Evolutionary conservation across 2,888 invertebrate genomes (phyloP), one percentile per base, ranked within the genome.

Genomic region (Nephrotoma flavescens): DNA sequence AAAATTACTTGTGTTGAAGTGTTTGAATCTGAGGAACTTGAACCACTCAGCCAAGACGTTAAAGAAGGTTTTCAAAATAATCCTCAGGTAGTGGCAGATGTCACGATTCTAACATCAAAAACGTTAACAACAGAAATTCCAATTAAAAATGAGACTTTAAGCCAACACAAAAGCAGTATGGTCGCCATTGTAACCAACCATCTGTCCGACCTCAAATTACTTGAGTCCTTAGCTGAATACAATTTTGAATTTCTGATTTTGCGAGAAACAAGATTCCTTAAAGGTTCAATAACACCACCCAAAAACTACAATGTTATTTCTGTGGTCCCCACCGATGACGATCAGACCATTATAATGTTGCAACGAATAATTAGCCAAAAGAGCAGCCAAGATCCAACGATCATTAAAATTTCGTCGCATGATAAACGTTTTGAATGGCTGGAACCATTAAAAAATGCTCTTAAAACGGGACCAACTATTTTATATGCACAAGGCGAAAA

Each of bases 71-170:
- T 96, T 0, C 94, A 93, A 85, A 95, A 96, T 89, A 90, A 95
- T 71, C 96, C 96, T 0, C 90, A 95, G 11, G 92, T 96, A 4
- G 95, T 95, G 88, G 94, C 95, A 0, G 95, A 95, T 86, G 91
- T 95, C 0, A 91, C 93, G 86, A 90, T 96, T 0, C 89, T 95
- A 4, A 90, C 90, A 0, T 86, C 88, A 2, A 89, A 90, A 86
- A 89, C 89, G 2, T 89, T 89, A 0, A 88, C 90, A 12, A 93
- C 93, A 86, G 92, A 93, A 1, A 92, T 96, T 0, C 93, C 92
- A 2, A 91, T 95, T 0, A 94, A 94, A 88, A 94, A 95, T 87
- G 94, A 94, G 88, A 94, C 94, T 88, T 85, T 95, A 0, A 88
- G 91, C 0, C 88, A 90, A 2, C 90, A 90, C 87, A 88, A 89